phyloP scores from a whole-genome alignment of 2,113 vertebrate genomes.

The Vanacampus margaritifer region DNA sequence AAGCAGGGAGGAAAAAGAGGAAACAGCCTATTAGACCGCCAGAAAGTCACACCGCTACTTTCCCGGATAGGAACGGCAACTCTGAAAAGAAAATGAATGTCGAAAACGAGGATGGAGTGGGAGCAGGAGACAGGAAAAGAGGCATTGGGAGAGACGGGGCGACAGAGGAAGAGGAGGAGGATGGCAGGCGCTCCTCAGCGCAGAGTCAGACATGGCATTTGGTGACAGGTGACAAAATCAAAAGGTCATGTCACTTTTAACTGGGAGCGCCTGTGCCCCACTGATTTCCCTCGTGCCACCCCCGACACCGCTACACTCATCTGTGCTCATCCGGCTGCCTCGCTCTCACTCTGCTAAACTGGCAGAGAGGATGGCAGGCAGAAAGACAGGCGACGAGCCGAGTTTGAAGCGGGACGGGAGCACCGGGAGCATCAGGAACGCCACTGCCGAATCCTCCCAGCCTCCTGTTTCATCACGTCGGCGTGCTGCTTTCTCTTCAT shows the following conservation, averaged over 20 bases:
- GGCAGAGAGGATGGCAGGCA: slow-evolving; percentile 68
- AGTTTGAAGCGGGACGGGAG: slow-evolving; percentile 71
- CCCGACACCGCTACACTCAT: slow-evolving; percentile 59
- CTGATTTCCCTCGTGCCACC: slow-evolving; percentile 91
- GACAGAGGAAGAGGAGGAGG: slow-evolving; percentile 60
- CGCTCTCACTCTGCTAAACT: slow-evolving; percentile 63
- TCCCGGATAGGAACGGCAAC: slow-evolving; percentile 39
- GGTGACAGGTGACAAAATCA: slow-evolving; percentile 96
- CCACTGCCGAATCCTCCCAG: slow-evolving; percentile 59
- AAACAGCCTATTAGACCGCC: slow-evolving; percentile 58
- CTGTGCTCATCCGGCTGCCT: slow-evolving; percentile 56
- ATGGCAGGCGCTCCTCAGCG: slow-evolving; percentile 69
- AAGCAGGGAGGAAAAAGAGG: slow-evolving; percentile 41
- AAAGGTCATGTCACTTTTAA: slow-evolving; percentile 98
- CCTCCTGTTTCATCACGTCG: slow-evolving; percentile 61
- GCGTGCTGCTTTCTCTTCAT: slow-evolving; percentile 42
- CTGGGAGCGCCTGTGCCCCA: slow-evolving; percentile 90
- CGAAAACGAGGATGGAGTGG: slow-evolving; percentile 55
- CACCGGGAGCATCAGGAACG: slow-evolving; percentile 65
- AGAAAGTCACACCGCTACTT: slow-evolving; percentile 57
- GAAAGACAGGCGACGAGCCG: slow-evolving; percentile 64
- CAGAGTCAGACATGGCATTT: slow-evolving; percentile 76
- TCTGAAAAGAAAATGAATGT: slow-evolving; percentile 47
- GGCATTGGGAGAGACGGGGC: slow-evolving; percentile 49
- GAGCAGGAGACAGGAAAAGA: slow-evolving; percentile 63